phyloP scores from a whole-genome alignment of 2,113 vertebrate species.

The Rhadina sibilatrix region DNA sequence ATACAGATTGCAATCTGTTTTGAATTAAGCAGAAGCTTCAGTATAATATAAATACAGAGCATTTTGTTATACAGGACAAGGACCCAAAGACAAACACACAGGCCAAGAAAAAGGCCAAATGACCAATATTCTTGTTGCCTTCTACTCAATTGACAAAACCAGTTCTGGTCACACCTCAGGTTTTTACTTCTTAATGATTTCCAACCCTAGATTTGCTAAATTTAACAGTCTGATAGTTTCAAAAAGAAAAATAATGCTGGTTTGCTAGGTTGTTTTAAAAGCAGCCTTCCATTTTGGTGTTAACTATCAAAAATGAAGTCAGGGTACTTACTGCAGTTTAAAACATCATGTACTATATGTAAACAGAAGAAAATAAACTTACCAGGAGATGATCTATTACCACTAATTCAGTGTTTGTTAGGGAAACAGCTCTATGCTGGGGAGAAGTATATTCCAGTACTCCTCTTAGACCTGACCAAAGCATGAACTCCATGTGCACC shows the following conservation, averaged over 20 bases:
- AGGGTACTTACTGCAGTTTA: neutral
- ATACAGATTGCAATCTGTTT: neutral
- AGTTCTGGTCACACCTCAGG: neutral
- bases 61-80: neutral
- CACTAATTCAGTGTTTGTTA: neutral
- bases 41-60: neutral
- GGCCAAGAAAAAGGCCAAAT: neutral
- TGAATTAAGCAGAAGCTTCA: neutral
- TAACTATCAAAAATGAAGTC: neutral
- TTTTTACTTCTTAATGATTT: neutral
- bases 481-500: neutral
- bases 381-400: neutral
- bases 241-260: neutral
- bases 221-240: neutral
- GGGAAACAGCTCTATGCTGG: neutral
- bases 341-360: neutral
- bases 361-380: neutral
- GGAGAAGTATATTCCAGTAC: neutral
- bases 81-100: neutral
- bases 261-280: neutral
- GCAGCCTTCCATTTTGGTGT: neutral
- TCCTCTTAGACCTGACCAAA: neutral
- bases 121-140: neutral
- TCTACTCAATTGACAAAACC: neutral
- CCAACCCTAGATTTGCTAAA: neutral